phyloP scores from a whole-genome alignment of 2,113 vertebrate genomes.

The Piaya cayana region DNA sequence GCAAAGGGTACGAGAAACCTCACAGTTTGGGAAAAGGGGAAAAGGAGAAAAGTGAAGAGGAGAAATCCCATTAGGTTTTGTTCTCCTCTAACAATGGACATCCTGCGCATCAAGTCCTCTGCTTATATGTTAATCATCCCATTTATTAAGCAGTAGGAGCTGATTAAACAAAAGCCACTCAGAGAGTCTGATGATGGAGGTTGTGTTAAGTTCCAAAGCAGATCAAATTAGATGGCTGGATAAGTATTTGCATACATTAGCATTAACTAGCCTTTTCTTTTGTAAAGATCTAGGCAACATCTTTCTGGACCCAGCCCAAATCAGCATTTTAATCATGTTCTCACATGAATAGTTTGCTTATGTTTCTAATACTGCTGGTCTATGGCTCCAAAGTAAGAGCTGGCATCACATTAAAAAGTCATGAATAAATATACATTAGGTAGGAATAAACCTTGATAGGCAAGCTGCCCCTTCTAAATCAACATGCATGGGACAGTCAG shows the following conservation, averaged over 20 bases:
- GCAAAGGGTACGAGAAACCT: not conserved
- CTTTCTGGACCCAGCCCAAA: not conserved
- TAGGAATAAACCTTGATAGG: not conserved
- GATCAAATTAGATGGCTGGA: constrained; percentile 45
- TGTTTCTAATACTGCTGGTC: not conserved
- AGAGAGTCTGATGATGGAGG: not conserved
- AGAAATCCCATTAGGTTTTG: not conserved
- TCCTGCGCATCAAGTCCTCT: not conserved
- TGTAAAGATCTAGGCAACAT: not conserved
- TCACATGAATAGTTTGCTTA: not conserved
- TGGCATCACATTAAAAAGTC: not conserved
- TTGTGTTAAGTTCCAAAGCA: constrained; percentile 8
- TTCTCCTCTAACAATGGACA: not conserved
- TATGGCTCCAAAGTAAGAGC: not conserved
- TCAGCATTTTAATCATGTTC: constrained; percentile 1
- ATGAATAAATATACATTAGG: not conserved
- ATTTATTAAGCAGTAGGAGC: constrained; percentile 34
- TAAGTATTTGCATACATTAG: constrained; percentile 50
- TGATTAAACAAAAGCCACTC: constrained; percentile 51
- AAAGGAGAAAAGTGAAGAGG: not conserved
- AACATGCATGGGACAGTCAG: not conserved
- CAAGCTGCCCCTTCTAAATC: not conserved
- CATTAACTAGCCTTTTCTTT: constrained; percentile 20
- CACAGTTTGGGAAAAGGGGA: not conserved
- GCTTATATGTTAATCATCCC: constrained; percentile 4